Percentiles rank a stretch among this genome's conserved stretches.
phyloP scores from a whole-genome alignment of 2,113 vertebrate genomes.

The Conger conger region DNA sequence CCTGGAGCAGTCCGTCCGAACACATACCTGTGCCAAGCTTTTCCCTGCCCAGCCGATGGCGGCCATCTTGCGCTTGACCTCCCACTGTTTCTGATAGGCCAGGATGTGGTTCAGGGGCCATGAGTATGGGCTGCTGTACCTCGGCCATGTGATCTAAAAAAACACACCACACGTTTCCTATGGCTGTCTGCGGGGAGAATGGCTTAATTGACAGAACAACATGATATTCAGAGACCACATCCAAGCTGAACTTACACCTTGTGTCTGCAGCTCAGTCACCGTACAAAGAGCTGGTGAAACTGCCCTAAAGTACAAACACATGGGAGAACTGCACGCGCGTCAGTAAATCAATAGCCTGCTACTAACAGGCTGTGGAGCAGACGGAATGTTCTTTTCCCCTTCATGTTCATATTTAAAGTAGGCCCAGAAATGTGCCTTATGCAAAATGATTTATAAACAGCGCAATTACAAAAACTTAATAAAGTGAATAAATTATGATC shows the following conservation, averaged over 20 bases:
- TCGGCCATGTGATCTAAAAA: conserved; percentile 65
- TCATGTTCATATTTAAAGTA: neutral
- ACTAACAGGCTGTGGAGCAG: neutral
- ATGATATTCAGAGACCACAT: neutral
- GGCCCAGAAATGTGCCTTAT: neutral
- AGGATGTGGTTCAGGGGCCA: conserved; percentile 75
- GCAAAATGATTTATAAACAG: neutral
- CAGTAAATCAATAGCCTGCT: neutral
- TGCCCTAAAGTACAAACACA: neutral
- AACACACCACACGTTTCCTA: neutral
- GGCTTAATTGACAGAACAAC: neutral
- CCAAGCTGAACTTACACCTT: neutral
- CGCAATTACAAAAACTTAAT: neutral
- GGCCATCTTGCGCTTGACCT: conserved; percentile 92
- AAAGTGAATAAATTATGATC: neutral
- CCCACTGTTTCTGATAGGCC: conserved; percentile 94
- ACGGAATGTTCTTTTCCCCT: neutral
- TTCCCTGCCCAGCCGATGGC: conserved; percentile 94
- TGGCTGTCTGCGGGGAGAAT: neutral
- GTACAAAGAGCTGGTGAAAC: neutral
- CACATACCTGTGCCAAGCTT: conserved; percentile 82
- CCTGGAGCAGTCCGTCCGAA: neutral
- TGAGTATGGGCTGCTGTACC: conserved; percentile 73
- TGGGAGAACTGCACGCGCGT: neutral
- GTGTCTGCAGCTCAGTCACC: neutral